Evolutionary conservation across 2,797 vertebrate genomes (phyloP).

Genomic region (Pseudomugil gertrudae): DNA sequence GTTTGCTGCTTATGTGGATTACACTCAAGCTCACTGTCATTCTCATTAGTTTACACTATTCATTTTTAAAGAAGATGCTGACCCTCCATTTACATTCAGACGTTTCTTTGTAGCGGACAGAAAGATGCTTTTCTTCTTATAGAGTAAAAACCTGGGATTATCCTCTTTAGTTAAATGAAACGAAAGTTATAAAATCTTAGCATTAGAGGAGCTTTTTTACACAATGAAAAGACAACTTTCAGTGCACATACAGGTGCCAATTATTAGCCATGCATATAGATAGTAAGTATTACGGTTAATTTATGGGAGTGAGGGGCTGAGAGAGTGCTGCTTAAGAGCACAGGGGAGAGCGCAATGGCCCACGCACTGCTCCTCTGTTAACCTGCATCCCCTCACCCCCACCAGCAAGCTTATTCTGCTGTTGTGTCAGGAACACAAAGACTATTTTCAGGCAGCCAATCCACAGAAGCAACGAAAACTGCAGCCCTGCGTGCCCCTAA

Average conservation of each 20-base stretch:
- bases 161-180: slow-evolving; percentile 3
- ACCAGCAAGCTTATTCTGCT: slow-evolving; percentile 59
- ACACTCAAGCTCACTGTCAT: slow-evolving; percentile 24
- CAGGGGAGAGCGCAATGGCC: slow-evolving; percentile 62
- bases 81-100: slow-evolving; percentile 21
- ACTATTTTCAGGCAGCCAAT: slow-evolving; percentile 84
- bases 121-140: not conserved
- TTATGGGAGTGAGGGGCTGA: slow-evolving; percentile 48
- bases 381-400: slow-evolving; percentile 54
- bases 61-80: slow-evolving; percentile 17
- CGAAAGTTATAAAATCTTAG: slow-evolving; percentile 19
- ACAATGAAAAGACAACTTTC: slow-evolving; percentile 43
- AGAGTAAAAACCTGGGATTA: slow-evolving; percentile 33
- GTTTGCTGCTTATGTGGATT: slow-evolving; percentile 20
- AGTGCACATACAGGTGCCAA: slow-evolving; percentile 44
- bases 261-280: slow-evolving; percentile 46
- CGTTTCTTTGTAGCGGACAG: slow-evolving; percentile 22
- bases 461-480: slow-evolving; percentile 64
- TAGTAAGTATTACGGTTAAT: slow-evolving; percentile 76
- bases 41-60: slow-evolving; percentile 43
- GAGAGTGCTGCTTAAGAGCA: slow-evolving; percentile 75
- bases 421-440: slow-evolving; percentile 84
- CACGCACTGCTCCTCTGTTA: slow-evolving; percentile 70
- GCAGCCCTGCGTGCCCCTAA: slow-evolving; percentile 75
- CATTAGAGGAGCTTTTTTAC: slow-evolving; percentile 43